phyloP scores from a whole-genome alignment of 1,140 invertebrate genomes.

The Brachystomella parvula region DNA sequence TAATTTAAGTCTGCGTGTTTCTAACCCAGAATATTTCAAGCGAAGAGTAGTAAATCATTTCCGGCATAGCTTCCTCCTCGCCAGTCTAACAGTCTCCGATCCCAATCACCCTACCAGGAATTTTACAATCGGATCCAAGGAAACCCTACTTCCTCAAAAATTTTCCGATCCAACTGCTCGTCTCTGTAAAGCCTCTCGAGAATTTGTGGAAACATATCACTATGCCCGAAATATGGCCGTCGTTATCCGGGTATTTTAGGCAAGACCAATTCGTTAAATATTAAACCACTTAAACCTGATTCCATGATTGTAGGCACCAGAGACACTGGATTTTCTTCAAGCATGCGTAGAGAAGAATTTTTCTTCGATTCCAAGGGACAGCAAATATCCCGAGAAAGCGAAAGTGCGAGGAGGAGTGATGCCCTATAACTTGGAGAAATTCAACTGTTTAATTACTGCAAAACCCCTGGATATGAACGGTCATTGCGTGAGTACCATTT shows the following conservation, averaged over 20 bases:
- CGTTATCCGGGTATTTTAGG: not conserved
- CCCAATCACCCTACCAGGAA: not conserved
- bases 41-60: not conserved
- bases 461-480: not conserved
- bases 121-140: not conserved
- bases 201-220: not conserved
- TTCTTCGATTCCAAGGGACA: not conserved
- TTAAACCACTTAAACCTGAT: not conserved
- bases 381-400: not conserved
- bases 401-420: too few relatives aligned
- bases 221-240: not conserved
- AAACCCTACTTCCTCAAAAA: not conserved
- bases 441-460: not conserved
- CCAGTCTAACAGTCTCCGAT: not conserved
- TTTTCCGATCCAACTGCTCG: not conserved
- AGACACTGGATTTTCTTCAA: not conserved
- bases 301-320: not conserved
- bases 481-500: not conserved
- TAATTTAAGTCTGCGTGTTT: not conserved
- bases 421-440: not conserved
- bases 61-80: not conserved
- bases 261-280: not conserved
- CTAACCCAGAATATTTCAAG: not conserved
- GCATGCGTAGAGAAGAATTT: not conserved
- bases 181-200: not conserved